A percentile compares a stretch with the other conserved stretches of the same genome.
phyloP scores from a whole-genome alignment of 1,140 invertebrate species.

The Mizuhopecten yessoensis region DNA sequence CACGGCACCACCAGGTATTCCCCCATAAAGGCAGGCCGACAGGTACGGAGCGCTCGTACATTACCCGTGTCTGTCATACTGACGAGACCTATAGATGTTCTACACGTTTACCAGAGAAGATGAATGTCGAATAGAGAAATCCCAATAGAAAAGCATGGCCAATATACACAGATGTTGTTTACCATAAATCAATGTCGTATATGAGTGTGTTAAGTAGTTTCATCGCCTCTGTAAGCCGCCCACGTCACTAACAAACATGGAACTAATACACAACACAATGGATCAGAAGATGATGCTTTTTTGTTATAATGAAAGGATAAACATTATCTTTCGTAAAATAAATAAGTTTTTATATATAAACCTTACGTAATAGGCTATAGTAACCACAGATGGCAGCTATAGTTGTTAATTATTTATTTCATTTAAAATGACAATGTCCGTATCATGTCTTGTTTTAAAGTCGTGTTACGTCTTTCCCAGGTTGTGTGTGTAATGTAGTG shows the following conservation, averaged over 20 bases:
- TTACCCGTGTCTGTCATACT: conserved; percentile 25
- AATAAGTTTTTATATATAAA: no score
- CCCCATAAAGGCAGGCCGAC: background rate
- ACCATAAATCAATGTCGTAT: background rate
- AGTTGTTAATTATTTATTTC: no score
- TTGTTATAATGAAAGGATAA: no score
- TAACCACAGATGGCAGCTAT: no score
- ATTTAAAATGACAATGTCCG: no score
- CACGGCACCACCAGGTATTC: background rate
- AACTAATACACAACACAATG: background rate
- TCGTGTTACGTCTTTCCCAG: no score
- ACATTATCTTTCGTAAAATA: no score
- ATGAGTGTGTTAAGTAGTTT: background rate
- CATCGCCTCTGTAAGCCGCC: background rate
- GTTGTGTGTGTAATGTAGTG: no score
- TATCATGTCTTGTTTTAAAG: no score
- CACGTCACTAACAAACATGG: background rate
- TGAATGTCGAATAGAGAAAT: background rate
- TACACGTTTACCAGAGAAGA: background rate
- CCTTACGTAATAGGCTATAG: no score
- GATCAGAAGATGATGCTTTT: no score
- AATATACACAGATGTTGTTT: conserved; percentile 21
- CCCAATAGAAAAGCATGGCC: conserved; percentile 23
- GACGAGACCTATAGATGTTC: conserved; percentile 30
- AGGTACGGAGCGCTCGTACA: conserved; percentile 16